Evolutionary conservation across 2,113 vertebrate genomes (phyloP), one percentile per base, ranked within the genome.

Genomic region (Aspidoscelis tigris): DNA sequence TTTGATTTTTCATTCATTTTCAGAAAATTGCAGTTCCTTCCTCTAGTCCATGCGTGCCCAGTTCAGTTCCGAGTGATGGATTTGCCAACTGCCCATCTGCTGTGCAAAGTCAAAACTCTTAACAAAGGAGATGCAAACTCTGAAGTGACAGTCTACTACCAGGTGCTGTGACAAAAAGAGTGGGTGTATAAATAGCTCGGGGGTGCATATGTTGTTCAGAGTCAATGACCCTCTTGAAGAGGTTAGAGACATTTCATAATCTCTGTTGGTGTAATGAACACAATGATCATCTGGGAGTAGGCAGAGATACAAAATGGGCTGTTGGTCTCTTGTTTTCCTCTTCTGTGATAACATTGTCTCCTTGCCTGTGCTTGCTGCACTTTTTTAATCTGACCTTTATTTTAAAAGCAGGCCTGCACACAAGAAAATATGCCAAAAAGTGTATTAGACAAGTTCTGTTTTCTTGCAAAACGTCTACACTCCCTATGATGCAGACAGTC

Each of bases 71-170:
- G 93, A 68, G 98, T 98, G 95, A 97, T 98, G 82, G 97, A 98
- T 91, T 91, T 99, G 82, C 98, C 98, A 0, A 93, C 89, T 9
- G 88, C 93, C 0, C 96, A 96, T 73, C 96, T 97, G 87, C 91
- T 99, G 2, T 99, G 98, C 73, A 99, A 99, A 95, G 97, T 99
- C 88, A 98, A 97, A 85, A 97, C 98, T 9, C 96, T 99, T 44
- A 98, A 99, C 96, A 98, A 96, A 93, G 97, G 96, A 0, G 98
- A 99, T 55, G 96, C 97, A 89, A 99, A 99, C 96, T 99, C 98
- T 0, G 98, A 99, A 92, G 98, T 99, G 93, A 99, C 97, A 0
- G 97, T 99, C 9, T 99, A 99, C 88, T 99, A 97, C 92, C 98
- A 99, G 98, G 98, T 99, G 86, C 85, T 0, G 0, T 3, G 1